phyloP scores from a whole-genome alignment of 2,888 invertebrate genomes.

The Baccha elongata region DNA sequence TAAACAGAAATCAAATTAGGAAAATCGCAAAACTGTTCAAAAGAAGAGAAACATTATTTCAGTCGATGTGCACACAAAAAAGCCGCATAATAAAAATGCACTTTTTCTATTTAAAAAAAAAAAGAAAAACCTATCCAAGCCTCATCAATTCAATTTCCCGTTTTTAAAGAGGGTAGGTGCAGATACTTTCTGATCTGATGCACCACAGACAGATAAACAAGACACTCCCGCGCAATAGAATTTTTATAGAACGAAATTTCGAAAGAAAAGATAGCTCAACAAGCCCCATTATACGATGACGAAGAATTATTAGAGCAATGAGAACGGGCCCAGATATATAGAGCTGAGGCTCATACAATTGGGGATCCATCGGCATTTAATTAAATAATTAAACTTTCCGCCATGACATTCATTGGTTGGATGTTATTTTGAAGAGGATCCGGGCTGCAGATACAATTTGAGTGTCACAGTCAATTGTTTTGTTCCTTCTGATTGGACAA shows the following conservation, averaged over 20 bases:
- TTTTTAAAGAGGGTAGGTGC: conserved; percentile 17
- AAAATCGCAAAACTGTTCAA: conserved; percentile 44
- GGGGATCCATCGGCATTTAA: conserved; percentile 66
- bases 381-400: conserved; percentile 73
- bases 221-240: conserved; percentile 67
- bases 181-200: conserved; percentile 15
- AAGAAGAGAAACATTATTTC: conserved; percentile 32
- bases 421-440: conserved; percentile 59
- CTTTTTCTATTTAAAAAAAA: conserved; percentile 44
- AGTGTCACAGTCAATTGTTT: conserved; percentile 73
- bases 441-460: conserved; percentile 53
- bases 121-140: conserved; percentile 35
- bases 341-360: conserved; percentile 14
- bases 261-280: conserved; percentile 15
- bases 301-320: conserved; percentile 52
- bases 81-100: conserved; percentile 47
- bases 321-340: conserved; percentile 10
- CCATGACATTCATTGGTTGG: conserved; percentile 60
- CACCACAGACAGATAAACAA: conserved; percentile 6
- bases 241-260: conserved; percentile 23
- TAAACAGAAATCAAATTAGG: conserved; percentile 34
- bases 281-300: conserved; percentile 13
- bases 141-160: conserved; percentile 50
- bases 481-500: conserved; percentile 73
- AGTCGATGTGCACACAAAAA: conserved; percentile 37